These are phyloP conservation scores for Scortum barcoo DNA, from an alignment of 2,113 vertebrate species.

Conservation along the genomic window DNA sequence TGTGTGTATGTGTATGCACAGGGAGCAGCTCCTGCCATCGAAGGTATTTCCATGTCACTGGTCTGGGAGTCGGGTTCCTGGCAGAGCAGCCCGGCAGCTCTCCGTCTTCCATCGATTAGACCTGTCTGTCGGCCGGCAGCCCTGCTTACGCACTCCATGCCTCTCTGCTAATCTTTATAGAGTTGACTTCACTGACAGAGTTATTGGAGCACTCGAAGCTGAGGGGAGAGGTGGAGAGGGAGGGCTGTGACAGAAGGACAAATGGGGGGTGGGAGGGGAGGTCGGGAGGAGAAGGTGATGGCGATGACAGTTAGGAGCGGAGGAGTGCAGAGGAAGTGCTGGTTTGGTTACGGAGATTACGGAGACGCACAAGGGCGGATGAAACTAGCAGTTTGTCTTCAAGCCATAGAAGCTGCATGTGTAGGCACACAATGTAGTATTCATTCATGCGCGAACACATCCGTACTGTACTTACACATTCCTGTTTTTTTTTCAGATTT, in stretches of 20 bases:
- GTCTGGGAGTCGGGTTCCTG: constrained; percentile 56
- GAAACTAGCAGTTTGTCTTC: constrained; percentile 19
- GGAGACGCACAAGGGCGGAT: not conserved
- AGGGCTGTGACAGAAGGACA: constrained; percentile 55
- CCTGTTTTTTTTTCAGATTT: constrained; percentile 14
- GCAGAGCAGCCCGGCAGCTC: constrained; percentile 39
- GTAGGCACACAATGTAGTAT: constrained; percentile 4
- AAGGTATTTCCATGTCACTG: constrained; percentile 64
- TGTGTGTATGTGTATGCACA: constrained; percentile 22
- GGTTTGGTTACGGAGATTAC: constrained; percentile 21
- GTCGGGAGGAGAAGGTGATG: constrained; percentile 32
- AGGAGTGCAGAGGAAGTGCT: constrained; percentile 45
- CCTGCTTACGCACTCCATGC: constrained; percentile 73
- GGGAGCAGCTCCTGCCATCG: constrained; percentile 13
- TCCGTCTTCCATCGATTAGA: constrained; percentile 75
- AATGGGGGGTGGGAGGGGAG: too few relatives aligned
- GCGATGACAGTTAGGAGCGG: constrained; percentile 42
- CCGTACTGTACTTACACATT: not conserved
- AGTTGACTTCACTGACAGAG: constrained; percentile 79
- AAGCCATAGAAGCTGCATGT: constrained; percentile 12
- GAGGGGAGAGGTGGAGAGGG: constrained; percentile 54
- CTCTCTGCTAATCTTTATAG: constrained; percentile 82
- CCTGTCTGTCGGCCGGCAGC: constrained; percentile 74
- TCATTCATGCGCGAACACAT: not conserved
- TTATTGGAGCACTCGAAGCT: constrained; percentile 76